A percentile compares a stretch with the other conserved stretches of the same genome.
These are phyloP conservation scores for Chloroclysta siterata DNA, from an alignment of 2,888 invertebrate genomes.

Conservation along the genomic window DNA sequence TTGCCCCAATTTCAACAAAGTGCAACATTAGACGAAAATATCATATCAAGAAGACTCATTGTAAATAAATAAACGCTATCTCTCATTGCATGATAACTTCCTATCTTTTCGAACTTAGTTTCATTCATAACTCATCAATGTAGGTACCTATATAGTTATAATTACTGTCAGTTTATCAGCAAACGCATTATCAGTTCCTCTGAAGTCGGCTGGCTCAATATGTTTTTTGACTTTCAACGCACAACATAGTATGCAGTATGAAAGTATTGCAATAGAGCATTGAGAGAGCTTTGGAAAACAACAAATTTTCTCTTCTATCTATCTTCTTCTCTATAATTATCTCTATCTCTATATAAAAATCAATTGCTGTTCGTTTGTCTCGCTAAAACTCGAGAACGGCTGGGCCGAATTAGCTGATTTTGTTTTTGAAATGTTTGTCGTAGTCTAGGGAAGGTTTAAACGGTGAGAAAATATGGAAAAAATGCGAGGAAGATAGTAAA, in stretches of 20 bases:
- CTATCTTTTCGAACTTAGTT: constrained; percentile 35
- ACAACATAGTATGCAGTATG: constrained; percentile 4
- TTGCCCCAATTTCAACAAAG: neutral
- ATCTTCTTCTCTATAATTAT: too few relatives aligned
- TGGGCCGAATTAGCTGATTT: too few relatives aligned
- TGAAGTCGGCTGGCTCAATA: constrained; percentile 48
- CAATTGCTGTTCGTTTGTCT: too few relatives aligned
- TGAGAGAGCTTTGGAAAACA: neutral
- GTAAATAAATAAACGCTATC: constrained; percentile 5
- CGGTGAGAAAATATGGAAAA: too few relatives aligned
- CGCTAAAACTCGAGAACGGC: too few relatives aligned
- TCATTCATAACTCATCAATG: constrained; percentile 41
- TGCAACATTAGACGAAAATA: neutral
- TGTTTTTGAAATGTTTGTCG: too few relatives aligned
- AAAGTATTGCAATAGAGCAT: constrained; percentile 8
- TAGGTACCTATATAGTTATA: too few relatives aligned
- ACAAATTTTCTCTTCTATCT: too few relatives aligned
- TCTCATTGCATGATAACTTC: constrained; percentile 5
- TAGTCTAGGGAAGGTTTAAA: too few relatives aligned
- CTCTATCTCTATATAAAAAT: too few relatives aligned
- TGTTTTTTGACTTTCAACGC: constrained; percentile 43
- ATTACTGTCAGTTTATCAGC: constrained; percentile 36
- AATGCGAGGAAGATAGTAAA: too few relatives aligned
- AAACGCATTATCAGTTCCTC: constrained; percentile 42
- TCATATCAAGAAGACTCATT: constrained; percentile 9